These are phyloP conservation scores for Papilio polytes DNA, from an alignment of 1,140 invertebrate species.

Conservation along the genomic window DNA sequence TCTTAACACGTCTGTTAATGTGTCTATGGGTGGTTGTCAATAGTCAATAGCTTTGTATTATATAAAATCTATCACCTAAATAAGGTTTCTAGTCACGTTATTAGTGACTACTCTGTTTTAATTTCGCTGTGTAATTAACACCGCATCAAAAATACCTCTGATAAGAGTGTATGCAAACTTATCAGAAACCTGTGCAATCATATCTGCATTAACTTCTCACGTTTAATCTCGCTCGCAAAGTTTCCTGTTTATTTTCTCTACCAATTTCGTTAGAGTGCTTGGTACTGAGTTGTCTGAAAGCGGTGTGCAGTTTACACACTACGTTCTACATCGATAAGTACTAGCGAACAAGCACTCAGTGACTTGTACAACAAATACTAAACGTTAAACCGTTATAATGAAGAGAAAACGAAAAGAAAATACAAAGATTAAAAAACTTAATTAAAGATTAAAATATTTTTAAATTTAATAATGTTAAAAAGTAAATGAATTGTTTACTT, in stretches of 20 bases:
- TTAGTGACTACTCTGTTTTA: no score
- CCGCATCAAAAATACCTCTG: no score
- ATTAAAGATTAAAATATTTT: no score
- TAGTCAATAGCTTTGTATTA: no score
- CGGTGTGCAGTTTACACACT: conserved; percentile 41
- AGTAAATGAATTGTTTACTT: neutral
- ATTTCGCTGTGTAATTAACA: no score
- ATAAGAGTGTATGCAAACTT: conserved; percentile 25
- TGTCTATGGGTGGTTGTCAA: no score
- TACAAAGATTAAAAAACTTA: neutral
- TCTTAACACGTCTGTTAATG: no score
- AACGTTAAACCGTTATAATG: neutral
- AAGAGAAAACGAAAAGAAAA: neutral
- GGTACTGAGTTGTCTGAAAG: conserved; percentile 77
- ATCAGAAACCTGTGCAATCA: conserved; percentile 50
- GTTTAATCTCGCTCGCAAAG: conserved; percentile 72
- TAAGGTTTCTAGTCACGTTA: no score
- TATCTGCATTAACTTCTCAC: conserved; percentile 61
- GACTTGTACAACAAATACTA: neutral
- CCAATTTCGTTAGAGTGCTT: conserved; percentile 78
- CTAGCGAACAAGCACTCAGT: conserved; percentile 4
- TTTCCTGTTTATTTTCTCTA: conserved; percentile 81
- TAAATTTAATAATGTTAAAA: neutral
- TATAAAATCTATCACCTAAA: no score
- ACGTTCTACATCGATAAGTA: conserved; percentile 24